phyloP scores from a whole-genome alignment of 2,113 vertebrate genomes.

The Platanista minor region DNA sequence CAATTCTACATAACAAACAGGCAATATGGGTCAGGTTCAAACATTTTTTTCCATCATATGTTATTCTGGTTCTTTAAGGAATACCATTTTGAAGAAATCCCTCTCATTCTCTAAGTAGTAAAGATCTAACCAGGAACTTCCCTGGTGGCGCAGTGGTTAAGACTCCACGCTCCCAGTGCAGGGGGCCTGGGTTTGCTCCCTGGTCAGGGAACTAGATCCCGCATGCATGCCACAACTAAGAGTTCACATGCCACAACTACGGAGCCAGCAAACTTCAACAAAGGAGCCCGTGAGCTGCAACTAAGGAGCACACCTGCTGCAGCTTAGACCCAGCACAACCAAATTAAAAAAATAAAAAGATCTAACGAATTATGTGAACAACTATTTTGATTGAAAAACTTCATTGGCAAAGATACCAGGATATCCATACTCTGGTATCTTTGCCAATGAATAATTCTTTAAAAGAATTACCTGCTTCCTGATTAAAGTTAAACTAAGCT shows the following conservation, averaged over 20 bases:
- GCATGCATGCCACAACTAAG: too few species aligned
- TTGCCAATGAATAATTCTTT: not conserved
- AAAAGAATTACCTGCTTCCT: not conserved
- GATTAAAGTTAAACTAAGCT: not conserved
- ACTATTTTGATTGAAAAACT: not conserved
- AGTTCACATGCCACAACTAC: too few species aligned
- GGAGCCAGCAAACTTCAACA: too few species aligned
- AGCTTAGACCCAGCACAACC: too few species aligned
- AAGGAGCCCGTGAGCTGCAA: too few species aligned
- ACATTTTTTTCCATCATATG: not conserved
- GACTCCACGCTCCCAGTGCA: too few species aligned
- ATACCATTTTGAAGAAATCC: not conserved
- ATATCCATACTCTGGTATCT: not conserved
- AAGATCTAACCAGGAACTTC: not conserved
- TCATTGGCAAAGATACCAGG: too few species aligned
- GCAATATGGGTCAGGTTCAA: not conserved
- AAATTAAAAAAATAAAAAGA: not conserved
- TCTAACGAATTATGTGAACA: not conserved
- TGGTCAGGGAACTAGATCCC: too few species aligned
- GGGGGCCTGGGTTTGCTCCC: too few species aligned
- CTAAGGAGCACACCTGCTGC: too few species aligned
- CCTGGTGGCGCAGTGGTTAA: too few species aligned
- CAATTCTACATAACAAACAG: not conserved
- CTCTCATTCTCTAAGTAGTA: not conserved
- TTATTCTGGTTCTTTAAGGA: not conserved